These are phyloP conservation scores for Camelus bactrianus DNA, from an alignment of 2,113 vertebrate species.

Conservation along the genomic window DNA sequence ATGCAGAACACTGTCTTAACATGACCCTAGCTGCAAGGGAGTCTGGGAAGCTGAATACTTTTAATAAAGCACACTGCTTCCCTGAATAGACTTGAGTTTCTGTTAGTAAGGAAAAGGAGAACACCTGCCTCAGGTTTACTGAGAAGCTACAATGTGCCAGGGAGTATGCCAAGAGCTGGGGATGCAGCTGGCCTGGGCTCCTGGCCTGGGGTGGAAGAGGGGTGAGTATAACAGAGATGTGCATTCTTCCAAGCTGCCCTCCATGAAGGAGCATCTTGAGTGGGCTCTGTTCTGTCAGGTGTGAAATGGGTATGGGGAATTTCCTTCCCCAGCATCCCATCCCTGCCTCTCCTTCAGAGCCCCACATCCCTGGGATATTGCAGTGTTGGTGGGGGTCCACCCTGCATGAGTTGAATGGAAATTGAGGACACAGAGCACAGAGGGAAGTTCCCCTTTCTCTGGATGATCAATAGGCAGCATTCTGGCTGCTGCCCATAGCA, in stretches of 20 bases:
- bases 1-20: neutral
- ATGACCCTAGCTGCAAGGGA: neutral
- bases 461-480: neutral
- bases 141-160: neutral
- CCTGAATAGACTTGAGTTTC: constrained; percentile 8
- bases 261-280: neutral
- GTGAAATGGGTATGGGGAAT: neutral
- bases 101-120: neutral
- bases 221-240: neutral
- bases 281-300: neutral
- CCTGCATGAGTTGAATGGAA: neutral
- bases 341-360: neutral
- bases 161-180: neutral
- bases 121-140: neutral
- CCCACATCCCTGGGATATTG: neutral
- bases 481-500: neutral
- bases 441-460: neutral
- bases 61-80: neutral
- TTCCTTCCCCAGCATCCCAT: neutral
- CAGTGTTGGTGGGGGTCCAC: neutral
- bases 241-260: neutral
- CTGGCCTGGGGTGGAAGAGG: neutral
- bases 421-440: neutral
- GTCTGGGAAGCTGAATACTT: constrained; percentile 24
- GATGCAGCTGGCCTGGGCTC: neutral